Evolutionary conservation across 2,888 invertebrate genomes (phyloP).

Genomic region (Caenorhabditis virilis): DNA sequence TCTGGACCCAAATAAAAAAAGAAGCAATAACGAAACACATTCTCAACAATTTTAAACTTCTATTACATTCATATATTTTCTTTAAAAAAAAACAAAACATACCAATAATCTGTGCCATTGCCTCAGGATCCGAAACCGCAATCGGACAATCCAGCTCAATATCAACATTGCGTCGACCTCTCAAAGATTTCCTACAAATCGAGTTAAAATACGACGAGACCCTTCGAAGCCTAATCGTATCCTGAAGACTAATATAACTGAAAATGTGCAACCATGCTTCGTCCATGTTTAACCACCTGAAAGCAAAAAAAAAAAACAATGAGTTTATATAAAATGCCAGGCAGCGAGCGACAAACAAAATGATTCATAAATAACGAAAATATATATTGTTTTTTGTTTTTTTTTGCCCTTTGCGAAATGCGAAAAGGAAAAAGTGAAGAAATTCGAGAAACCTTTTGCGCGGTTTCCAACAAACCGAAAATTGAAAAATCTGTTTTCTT

Average conservation of each 20-base stretch:
- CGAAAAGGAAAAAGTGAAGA: background rate
- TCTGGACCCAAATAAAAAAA: no score
- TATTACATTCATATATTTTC: no score
- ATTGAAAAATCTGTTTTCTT: background rate
- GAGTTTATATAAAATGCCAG: background rate
- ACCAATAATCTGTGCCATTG: slow-evolving; percentile 23
- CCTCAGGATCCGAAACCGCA: slow-evolving; percentile 4
- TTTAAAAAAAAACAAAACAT: background rate
- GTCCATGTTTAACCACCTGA: slow-evolving; percentile 21
- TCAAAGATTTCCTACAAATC: slow-evolving; percentile 13
- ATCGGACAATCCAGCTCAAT: slow-evolving; percentile 25
- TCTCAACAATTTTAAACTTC: no score
- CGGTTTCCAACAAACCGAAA: no score
- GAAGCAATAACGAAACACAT: no score
- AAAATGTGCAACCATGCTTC: slow-evolving; percentile 33
- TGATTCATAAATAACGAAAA: no score
- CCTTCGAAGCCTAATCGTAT: slow-evolving; percentile 16
- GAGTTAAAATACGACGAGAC: slow-evolving; percentile 8
- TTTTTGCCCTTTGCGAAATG: background rate
- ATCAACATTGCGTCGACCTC: slow-evolving; percentile 10
- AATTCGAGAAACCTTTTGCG: no score
- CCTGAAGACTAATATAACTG: slow-evolving; percentile 14
- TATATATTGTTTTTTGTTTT: no score
- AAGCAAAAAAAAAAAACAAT: background rate
- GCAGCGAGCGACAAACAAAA: no score